Percentiles rank a stretch among this genome's conserved stretches.
These are phyloP conservation scores for Bostrychus sinensis DNA, from an alignment of 2,113 vertebrate species.

Conservation along the genomic window DNA sequence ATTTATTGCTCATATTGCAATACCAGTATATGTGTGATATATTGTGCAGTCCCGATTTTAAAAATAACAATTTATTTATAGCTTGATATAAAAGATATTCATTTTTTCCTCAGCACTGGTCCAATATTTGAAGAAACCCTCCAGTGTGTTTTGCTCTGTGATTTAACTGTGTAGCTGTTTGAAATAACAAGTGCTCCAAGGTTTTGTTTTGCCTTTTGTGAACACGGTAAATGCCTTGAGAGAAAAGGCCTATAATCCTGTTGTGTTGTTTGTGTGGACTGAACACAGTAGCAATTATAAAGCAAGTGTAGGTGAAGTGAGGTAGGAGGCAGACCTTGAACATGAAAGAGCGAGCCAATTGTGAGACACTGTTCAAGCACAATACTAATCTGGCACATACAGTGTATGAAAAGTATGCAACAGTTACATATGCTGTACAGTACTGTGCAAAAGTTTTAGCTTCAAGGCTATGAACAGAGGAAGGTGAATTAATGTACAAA, in stretches of 20 bases:
- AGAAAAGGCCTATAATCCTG: slow-evolving; percentile 6
- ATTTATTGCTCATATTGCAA: no score
- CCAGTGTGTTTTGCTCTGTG: neutral
- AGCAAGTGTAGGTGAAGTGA: slow-evolving; percentile 37
- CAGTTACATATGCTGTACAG: neutral
- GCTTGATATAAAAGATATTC: no score
- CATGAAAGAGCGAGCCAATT: slow-evolving; percentile 13
- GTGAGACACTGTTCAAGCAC: slow-evolving; percentile 13
- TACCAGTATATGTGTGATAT: no score
- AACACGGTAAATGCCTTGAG: slow-evolving; percentile 2
- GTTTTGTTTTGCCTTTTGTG: slow-evolving; percentile 7
- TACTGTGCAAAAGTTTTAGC: no score
- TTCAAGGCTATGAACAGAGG: no score
- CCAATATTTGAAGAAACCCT: neutral
- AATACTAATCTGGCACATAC: neutral
- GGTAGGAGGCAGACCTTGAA: slow-evolving; percentile 25
- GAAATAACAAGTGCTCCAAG: slow-evolving; percentile 1
- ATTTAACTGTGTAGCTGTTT: neutral
- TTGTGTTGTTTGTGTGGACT: slow-evolving; percentile 26
- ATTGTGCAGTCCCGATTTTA: no score
- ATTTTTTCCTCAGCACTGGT: no score
- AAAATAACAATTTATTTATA: no score
- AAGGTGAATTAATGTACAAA: no score
- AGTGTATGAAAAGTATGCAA: neutral
- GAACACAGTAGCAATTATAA: slow-evolving; percentile 16